Evolutionary conservation across 2,888 invertebrate genomes (phyloP).

Genomic region (Philaethria dido): DNA sequence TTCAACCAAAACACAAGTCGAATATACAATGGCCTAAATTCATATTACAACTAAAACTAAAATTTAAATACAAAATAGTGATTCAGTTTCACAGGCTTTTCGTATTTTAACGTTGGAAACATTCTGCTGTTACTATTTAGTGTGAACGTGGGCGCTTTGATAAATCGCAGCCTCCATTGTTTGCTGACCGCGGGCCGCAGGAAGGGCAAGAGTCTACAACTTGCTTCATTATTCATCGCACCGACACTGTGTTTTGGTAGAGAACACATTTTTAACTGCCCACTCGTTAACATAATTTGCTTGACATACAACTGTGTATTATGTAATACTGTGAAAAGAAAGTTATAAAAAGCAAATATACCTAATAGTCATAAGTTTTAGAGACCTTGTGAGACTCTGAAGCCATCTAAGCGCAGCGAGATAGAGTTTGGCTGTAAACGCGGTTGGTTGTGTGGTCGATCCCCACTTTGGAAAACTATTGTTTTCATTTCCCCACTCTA

Average conservation of each 20-base stretch:
- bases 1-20: background rate
- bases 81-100: background rate
- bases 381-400: too few relatives aligned
- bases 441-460: too few relatives aligned
- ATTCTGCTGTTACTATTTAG: conserved; percentile 21
- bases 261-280: conserved; percentile 32
- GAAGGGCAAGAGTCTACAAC: conserved; percentile 54
- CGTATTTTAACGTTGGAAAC: conserved; percentile 14
- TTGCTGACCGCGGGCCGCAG: conserved; percentile 46
- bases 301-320: background rate
- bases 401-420: too few relatives aligned
- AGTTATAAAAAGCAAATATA: too few relatives aligned
- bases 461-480: too few relatives aligned
- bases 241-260: conserved; percentile 50
- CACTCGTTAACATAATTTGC: background rate
- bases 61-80: background rate
- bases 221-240: conserved; percentile 69
- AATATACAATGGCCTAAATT: background rate
- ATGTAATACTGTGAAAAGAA: too few relatives aligned
- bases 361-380: too few relatives aligned
- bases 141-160: conserved; percentile 37
- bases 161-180: conserved; percentile 52
- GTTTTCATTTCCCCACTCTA: too few relatives aligned
- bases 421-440: too few relatives aligned
- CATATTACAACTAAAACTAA: background rate